Evolutionary conservation across 2,113 vertebrate species (phyloP).

Genomic region (Nibea albiflora): DNA sequence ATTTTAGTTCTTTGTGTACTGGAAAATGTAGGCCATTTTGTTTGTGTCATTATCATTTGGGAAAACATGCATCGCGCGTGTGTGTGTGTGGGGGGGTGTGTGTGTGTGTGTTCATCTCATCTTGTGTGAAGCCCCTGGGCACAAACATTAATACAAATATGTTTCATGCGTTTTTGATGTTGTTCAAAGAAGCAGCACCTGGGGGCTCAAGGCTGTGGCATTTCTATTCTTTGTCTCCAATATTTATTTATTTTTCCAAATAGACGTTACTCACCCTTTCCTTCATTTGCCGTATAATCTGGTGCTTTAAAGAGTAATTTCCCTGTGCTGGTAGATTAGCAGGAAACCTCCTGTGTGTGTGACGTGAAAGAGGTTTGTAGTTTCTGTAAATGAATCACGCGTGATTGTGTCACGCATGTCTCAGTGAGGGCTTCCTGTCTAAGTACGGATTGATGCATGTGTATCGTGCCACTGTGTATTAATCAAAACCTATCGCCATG

Average conservation of each 20-base stretch:
- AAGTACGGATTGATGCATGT: neutral
- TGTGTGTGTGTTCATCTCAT: conserved; percentile 17
- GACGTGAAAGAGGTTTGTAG: conserved; percentile 15
- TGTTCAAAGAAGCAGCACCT: conserved; percentile 74
- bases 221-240: conserved; percentile 45
- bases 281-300: conserved; percentile 38
- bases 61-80: conserved; percentile 24
- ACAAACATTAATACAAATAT: conserved; percentile 65
- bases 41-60: conserved; percentile 57
- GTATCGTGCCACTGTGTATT: conserved; percentile 34
- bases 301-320: conserved; percentile 50
- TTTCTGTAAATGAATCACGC: conserved; percentile 21
- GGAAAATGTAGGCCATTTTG: conserved; percentile 68
- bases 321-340: conserved; percentile 12
- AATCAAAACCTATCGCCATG: conserved; percentile 68
- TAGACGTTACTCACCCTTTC: conserved; percentile 54
- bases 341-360: neutral
- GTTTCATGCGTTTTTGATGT: conserved; percentile 65
- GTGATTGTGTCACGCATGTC: conserved; percentile 6
- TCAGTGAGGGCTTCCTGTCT: conserved; percentile 6
- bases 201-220: conserved; percentile 20
- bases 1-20: conserved; percentile 40
- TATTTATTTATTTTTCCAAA: conserved; percentile 24
- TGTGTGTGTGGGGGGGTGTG: neutral
- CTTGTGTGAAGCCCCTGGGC: conserved; percentile 33